phyloP scores from a whole-genome alignment of 2,888 invertebrate species.

The Mythimna pallens region DNA sequence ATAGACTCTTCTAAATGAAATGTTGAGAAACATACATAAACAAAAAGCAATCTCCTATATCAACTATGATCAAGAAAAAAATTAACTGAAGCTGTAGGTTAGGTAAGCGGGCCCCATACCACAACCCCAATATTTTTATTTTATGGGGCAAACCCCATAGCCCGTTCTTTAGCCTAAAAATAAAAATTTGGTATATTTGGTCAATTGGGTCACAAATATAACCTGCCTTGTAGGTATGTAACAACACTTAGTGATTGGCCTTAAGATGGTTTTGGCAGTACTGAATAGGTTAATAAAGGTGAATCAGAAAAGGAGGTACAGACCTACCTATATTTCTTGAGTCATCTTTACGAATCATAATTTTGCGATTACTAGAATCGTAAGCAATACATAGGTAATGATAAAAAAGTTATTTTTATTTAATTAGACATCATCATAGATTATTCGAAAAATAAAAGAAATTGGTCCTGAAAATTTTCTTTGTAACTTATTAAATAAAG shows the following conservation, averaged over 20 bases:
- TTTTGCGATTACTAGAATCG: conserved; percentile 9
- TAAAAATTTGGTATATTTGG: neutral
- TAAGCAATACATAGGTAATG: conserved; percentile 15
- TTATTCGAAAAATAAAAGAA: neutral
- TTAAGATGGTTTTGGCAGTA: conserved; percentile 30
- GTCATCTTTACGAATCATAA: conserved; percentile 22
- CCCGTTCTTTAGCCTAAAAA: no score
- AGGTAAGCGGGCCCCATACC: neutral
- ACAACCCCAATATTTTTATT: neutral
- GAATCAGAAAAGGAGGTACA: conserved; percentile 21
- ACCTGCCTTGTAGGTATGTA: conserved; percentile 19
- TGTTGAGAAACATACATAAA: neutral
- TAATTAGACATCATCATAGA: neutral
- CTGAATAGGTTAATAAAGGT: conserved; percentile 21
- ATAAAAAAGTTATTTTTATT: conserved; percentile 10
- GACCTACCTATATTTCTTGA: conserved; percentile 20
- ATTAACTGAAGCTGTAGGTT: neutral
- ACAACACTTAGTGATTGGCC: conserved; percentile 22
- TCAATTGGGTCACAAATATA: conserved; percentile 9
- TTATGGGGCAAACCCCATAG: no score
- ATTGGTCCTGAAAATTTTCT: neutral
- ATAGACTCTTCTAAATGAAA: neutral
- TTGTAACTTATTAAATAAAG: neutral
- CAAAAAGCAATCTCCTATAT: neutral
- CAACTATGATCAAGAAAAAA: neutral